phyloP scores from a whole-genome alignment of 2,888 invertebrate genomes.

The Slavum lentiscoides region DNA sequence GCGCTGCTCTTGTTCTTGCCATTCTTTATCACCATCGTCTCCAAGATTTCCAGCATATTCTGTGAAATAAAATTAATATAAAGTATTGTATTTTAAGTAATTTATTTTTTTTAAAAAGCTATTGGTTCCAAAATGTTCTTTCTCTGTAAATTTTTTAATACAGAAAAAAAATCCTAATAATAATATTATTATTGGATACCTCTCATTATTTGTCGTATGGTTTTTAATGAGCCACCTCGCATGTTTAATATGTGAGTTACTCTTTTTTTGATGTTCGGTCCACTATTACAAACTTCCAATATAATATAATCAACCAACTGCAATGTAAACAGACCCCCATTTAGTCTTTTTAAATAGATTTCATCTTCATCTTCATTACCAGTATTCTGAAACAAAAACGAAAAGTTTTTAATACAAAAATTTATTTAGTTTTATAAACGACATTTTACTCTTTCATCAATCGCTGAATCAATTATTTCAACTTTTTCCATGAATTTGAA shows the following conservation, averaged over 20 bases:
- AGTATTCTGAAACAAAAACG: constrained; percentile 57
- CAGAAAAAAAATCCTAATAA: background rate
- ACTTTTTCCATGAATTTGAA: constrained; percentile 96
- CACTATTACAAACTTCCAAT: constrained; percentile 76
- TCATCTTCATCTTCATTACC: constrained; percentile 82
- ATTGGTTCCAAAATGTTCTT: background rate
- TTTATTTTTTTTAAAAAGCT: background rate
- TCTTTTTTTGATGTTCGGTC: constrained; percentile 77
- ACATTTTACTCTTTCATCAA: constrained; percentile 51
- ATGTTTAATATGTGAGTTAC: constrained; percentile 87
- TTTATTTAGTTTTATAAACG: constrained; percentile 58
- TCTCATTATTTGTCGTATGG: constrained; percentile 90
- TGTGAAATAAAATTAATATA: constrained; percentile 59
- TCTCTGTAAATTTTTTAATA: background rate
- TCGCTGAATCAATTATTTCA: constrained; percentile 72
- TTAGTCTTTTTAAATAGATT: constrained; percentile 84
- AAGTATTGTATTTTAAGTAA: constrained; percentile 11
- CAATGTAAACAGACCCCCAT: constrained; percentile 93
- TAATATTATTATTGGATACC: constrained; percentile 63
- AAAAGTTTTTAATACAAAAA: background rate
- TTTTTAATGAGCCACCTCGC: constrained; percentile 87
- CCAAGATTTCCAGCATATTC: constrained; percentile 96
- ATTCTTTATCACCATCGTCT: constrained; percentile 81
- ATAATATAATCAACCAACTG: constrained; percentile 91
- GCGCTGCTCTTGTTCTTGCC: constrained; percentile 86